Evolutionary conservation across 2,888 invertebrate genomes (phyloP), one percentile per base, ranked within the genome.

Genomic region (Deilephila elpenor): DNA sequence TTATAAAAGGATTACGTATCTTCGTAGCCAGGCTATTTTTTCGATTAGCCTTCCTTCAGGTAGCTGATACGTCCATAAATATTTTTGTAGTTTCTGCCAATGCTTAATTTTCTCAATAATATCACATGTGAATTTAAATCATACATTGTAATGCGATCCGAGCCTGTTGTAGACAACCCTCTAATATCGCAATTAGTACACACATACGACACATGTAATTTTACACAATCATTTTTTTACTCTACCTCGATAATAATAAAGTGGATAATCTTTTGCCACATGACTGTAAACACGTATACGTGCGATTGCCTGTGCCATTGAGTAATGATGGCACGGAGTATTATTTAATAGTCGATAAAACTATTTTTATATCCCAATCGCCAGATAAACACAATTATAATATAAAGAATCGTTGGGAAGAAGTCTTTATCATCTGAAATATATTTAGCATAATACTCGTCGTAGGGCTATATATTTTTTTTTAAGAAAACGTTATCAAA

Each of bases 271-370:
- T 19, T n/a, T 34, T 37, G 29, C 5, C 62, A 62, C 34, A n/a
- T 37, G 8, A 62, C 19, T 37, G 61, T 61, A 19, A 37, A 37
- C 37, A 62, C n/a, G 37, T 62, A n/a, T 1, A 34, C n/a, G 62
- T 62, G 56, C n/a, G n/a, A n/a, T 37, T 62, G 62, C 3, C 34
- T 8, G 14, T 61, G 61, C 34, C 62, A n/a, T 62, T 37, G 62
- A 62, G 34, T 62, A 62, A 37, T 62, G 62, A 14, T 62, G 34
- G 37, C 6, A 61, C 61, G 29, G 34, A 62, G 37, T 34, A n/a
- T 62, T 34, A 5, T n/a, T 19, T 62, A 34, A 62, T n/a, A 62
- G 37, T 62, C n/a, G 62, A 62, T n/a, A 37, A 62, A 34, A 34
- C 32, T 62, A 32, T 19, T 62, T 62, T 62, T 34, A 7, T 34